Evolutionary conservation across 2,113 vertebrate genomes (phyloP), one percentile per base, ranked within the genome.

Genomic region (Macaca nemestrina): DNA sequence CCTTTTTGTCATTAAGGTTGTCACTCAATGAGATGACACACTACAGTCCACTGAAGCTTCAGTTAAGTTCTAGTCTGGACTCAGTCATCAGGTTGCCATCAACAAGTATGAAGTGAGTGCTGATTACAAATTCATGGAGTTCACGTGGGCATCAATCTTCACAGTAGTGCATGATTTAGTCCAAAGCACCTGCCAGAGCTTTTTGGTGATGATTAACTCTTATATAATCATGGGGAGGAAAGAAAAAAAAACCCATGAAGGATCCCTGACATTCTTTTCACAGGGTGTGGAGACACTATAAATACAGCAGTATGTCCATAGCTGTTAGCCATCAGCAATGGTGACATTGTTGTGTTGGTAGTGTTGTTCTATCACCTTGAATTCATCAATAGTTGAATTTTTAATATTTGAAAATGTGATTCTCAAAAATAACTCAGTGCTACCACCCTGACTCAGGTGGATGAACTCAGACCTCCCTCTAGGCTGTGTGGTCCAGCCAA

Each of bases 281-380:
- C 1, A 17, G 27, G 20, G 14, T 1, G 5, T 18, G 2, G 32
- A 17, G 27, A 6, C 57, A 6, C 32, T 18, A 23, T 13, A 40
- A 40, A 10, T 27, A 12, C 4, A 10, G 38, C 10, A 40, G 35
- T 17, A 12, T 8, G 59, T 57, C 52, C 32, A 38, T 8, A 48
- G 55, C 23, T n/a, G 32, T 16, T 10, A n/a, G 38, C 23, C 22
- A 27, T 75, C 72, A 43, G 11, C 50, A 45, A 18, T 0, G 13
- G 78, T 9, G 57, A 57, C 6, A 22, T 12, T 11, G 23, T 14
- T 45, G 38, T 43, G 22, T 35, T 73, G 38, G 52, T 57, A 10
- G 38, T 23, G 4, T 50, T 57, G 43, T 78, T 64, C 27, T 40
- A 22, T 35, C 61, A 80, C 52, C 55, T 57, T 40, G 78, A 84